phyloP scores from a whole-genome alignment of 2,797 vertebrate genomes.

The Paratrypauchen microcephalus region DNA sequence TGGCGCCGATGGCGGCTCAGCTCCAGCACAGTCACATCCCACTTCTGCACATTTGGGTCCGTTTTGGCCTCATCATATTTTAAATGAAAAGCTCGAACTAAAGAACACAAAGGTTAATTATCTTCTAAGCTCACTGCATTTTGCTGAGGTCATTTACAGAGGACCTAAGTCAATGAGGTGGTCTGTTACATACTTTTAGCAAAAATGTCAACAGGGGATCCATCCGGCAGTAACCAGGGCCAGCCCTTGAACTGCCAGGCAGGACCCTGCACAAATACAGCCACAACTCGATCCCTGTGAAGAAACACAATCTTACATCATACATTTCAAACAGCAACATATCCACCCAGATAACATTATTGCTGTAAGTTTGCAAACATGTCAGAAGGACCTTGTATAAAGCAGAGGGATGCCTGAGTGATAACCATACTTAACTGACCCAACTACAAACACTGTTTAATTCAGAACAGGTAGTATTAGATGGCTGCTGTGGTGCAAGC shows the following conservation, averaged over 20 bases:
- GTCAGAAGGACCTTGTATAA: background rate
- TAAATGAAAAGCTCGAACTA: constrained; percentile 98
- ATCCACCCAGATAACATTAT: background rate
- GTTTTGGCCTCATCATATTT: constrained; percentile 96
- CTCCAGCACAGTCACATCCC: constrained; percentile 97
- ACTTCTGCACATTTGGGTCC: constrained; percentile 97
- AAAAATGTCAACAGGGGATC: constrained; percentile 98
- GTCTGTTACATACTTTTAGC: constrained; percentile 88
- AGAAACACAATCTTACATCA: constrained; percentile 22
- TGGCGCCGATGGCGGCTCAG: constrained; percentile 96
- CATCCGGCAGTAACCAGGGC: constrained; percentile 97
- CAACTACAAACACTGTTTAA: background rate
- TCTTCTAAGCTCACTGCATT: background rate
- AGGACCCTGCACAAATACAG: constrained; percentile 95
- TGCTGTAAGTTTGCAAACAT: background rate
- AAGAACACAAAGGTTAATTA: constrained; percentile 10
- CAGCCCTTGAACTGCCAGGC: constrained; percentile 99
- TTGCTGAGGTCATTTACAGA: background rate
- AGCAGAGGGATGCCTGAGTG: background rate
- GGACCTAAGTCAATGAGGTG: background rate
- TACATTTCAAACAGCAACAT: background rate
- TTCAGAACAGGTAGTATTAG: background rate
- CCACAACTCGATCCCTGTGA: constrained; percentile 94
- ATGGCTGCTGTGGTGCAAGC: no score
- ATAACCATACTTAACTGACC: background rate